Conservation (phyloP, 2,888 invertebrate species). For the Drosophila bunnanda region DNA sequence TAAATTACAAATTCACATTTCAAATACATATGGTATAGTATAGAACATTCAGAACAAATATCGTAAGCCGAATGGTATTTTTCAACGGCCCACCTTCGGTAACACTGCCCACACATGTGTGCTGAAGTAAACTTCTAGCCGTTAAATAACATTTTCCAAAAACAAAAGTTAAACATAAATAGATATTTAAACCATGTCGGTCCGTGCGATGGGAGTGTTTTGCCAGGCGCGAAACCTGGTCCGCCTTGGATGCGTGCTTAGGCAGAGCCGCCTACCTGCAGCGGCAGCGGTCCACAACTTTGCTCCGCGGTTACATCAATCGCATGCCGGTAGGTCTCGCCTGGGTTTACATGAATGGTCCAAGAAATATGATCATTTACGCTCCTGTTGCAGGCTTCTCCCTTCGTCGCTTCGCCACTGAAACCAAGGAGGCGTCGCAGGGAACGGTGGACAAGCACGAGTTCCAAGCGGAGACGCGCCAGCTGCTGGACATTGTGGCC, state of each 20-base stretch:
- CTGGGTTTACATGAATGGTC: no score
- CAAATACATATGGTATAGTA: no score
- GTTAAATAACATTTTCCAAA: conserved; percentile 29
- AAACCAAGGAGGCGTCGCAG: conserved; percentile 38
- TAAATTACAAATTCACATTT: no score
- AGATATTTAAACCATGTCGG: conserved; percentile 25
- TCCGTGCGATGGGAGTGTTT: conserved; percentile 39
- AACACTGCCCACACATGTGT: conserved; percentile 24
- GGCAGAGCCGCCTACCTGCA: conserved; percentile 16
- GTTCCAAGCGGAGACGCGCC: conserved; percentile 98
- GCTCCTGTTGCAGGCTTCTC: conserved; percentile 20
- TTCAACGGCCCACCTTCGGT: neutral
- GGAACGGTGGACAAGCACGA: conserved; percentile 89
- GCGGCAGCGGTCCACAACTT: neutral
- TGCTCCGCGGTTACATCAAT: conserved; percentile 2
- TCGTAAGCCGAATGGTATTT: neutral
- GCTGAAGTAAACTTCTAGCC: conserved; percentile 15
- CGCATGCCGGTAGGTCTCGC: conserved; percentile 28
- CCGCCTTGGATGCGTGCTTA: conserved; percentile 16
- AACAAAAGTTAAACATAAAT: neutral
- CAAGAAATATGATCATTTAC: neutral
- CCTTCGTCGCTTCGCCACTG: conserved; percentile 53
- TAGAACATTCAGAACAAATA: neutral
- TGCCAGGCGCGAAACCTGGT: conserved; percentile 26
- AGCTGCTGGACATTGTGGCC: conserved; percentile 98